Base-by-base conservation (phyloP, 1,140 invertebrate genomes). In the Drosophila ohnishii region DNA sequence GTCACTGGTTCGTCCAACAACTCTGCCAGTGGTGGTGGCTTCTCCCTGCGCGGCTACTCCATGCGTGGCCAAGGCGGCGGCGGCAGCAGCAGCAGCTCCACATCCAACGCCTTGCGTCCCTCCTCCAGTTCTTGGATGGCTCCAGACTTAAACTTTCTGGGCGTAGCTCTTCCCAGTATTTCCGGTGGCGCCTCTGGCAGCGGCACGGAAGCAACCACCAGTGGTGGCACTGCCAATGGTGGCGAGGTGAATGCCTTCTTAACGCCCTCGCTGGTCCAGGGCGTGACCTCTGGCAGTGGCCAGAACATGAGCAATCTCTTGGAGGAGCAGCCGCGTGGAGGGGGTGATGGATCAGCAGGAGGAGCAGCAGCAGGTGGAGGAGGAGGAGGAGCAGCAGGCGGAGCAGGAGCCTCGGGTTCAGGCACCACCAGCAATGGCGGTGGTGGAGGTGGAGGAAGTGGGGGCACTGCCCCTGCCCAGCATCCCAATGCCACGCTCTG, bases 101-200 rank as follows among this genome's bases (percentile, higher is more conserved):
- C 72, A 1, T 44, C 74, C 0, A 53, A 67, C 1, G 57, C 83
- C 1, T 13, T 86, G 32, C 85, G 80, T 9, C 81, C 80, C 22
- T 80, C 84, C 0, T 80, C 84, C 5, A 78, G 82, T 2, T 80
- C 84, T 0, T 88, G 84, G 84, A 88, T 89, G 48, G 77, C 80
- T 2, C 84, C 84, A 3, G 85, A 88, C 13, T 88, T 75, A 3
- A 81, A 45, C 40, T 88, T 84, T 11, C 72, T 88, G 19, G 61
- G 65, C 5, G 57, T 5, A 28, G 5, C 25, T 5, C 25, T 28
- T 28, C 25, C 25, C 25, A 28, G 25, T 28, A 28, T 28, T 28
- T 28, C 25, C 25, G 35, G 47, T 7, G 47, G 42, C 6, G 32
- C 66, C 34, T 40, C 66, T 1, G 39, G 40, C 10, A 57, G 45